A percentile compares a stretch with the other conserved stretches of the same genome.
phyloP scores from a whole-genome alignment of 1,140 invertebrate species.

The Ganaspis sp. region DNA sequence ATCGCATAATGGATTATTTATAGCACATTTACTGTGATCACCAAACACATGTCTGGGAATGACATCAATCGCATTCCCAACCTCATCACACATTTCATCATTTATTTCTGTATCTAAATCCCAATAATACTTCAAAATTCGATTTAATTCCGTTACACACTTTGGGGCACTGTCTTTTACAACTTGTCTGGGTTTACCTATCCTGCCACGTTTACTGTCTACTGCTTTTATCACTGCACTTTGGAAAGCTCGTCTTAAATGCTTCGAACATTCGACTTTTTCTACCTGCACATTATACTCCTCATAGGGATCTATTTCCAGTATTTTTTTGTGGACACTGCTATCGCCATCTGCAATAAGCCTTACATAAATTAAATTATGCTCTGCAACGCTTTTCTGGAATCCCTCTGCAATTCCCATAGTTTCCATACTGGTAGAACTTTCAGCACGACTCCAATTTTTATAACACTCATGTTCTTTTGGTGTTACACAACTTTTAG shows the following conservation, averaged over 20 bases:
- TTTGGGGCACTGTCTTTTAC: background rate
- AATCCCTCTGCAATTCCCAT: constrained; percentile 68
- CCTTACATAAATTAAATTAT: constrained; percentile 61
- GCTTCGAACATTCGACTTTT: background rate
- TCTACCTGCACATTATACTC: background rate
- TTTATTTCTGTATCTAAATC: background rate
- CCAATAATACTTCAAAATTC: background rate
- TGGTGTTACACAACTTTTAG: too few relatives aligned
- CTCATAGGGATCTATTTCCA: background rate
- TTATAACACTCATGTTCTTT: constrained; percentile 50
- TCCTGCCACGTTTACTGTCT: background rate
- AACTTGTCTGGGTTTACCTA: background rate
- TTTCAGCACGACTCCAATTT: constrained; percentile 53
- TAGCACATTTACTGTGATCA: background rate
- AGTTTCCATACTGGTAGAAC: constrained; percentile 62
- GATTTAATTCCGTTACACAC: background rate
- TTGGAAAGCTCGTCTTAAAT: background rate
- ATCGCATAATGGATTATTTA: background rate
- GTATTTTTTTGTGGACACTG: constrained; percentile 57
- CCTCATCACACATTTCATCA: background rate
- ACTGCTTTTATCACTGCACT: background rate
- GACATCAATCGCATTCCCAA: background rate
- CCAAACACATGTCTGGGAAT: background rate
- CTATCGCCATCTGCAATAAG: constrained; percentile 70
- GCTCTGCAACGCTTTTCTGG: constrained; percentile 54